Base-by-base conservation (phyloP, 2,113 vertebrate species). In the Zosterops hypoxanthus region DNA sequence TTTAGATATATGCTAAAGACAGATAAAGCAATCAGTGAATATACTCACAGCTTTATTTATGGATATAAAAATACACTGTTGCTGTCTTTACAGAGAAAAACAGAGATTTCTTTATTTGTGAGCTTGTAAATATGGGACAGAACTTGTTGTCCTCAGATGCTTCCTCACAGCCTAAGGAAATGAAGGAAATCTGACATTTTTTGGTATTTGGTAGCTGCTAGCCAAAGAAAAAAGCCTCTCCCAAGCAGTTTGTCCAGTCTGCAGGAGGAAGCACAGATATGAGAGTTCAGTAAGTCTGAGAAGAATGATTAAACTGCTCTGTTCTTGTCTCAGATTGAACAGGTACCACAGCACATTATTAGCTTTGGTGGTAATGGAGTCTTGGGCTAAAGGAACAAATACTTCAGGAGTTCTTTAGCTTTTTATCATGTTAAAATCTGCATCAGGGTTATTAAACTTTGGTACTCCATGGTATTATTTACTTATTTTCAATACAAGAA, bases 61-160 rank as follows among this genome's bases (percentile, higher is more conserved):
- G 81, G 39, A 42, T 88, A 61, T 86, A 76, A 97, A 98, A 97
- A 73, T 29, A 72, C 19, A 75, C 23, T 92, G 83, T 92, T n/a
- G 14, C 70, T 80, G 76, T 63, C 71, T 61, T 94, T 70, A 78
- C 39, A 73, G 84, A 78, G 78, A 92, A 94, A 94, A 94, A 15
- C 41, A 59, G 63, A 39, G 64, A 69, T 86, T 66, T 97, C 92
- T 97, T 93, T 97, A 97, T 97, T 96, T 96, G 96, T 97, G 82
- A 95, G 44, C 46, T 41, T 52, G 28, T 79, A 23, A 89, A 75
- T 92, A 94, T 49, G 46, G 44, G 70, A 92, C 52, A 93, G 84
- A 94, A 94, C 72, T 76, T 96, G 93, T 82, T 97, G 94, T 97
- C 86, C 96, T 97, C 89, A 90, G 82, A 95, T 90, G 91, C 77